Conservation (phyloP, 1,140 invertebrate genomes). For the Drosophila pseudoananassae region DNA sequence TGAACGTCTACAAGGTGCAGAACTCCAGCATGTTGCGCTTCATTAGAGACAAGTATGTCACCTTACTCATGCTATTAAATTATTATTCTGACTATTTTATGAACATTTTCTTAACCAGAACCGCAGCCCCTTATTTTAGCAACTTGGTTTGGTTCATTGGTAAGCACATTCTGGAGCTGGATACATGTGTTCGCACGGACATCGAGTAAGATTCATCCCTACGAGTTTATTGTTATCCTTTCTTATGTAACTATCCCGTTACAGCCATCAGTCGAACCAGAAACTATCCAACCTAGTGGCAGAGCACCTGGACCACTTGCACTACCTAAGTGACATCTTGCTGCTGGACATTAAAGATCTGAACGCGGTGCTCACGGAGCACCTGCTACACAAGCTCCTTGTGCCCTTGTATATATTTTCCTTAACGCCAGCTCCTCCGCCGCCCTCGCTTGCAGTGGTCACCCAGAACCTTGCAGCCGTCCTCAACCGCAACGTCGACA, state of each 20-base stretch:
- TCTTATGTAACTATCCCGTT: slow-evolving; percentile 49
- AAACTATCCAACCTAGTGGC: slow-evolving; percentile 97
- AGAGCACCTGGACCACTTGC: slow-evolving; percentile 98
- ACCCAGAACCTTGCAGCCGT: slow-evolving; percentile 87
- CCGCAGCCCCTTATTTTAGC: slow-evolving; percentile 98
- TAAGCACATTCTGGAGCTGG: slow-evolving; percentile 98
- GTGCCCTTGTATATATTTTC: slow-evolving; percentile 98
- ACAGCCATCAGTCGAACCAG: slow-evolving; percentile 94
- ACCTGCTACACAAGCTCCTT: slow-evolving; percentile 95
- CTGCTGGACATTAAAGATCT: slow-evolving; percentile 95
- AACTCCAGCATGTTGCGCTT: slow-evolving; percentile 98
- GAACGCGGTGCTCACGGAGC: slow-evolving; percentile 98
- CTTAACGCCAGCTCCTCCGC: slow-evolving; percentile 86
- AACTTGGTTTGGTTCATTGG: slow-evolving; percentile 99
- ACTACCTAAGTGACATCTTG: slow-evolving; percentile 99
- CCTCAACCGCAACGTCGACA: slow-evolving; percentile 86
- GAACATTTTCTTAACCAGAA: slow-evolving; percentile 85
- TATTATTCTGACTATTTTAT: not conserved
- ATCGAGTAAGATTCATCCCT: slow-evolving; percentile 90
- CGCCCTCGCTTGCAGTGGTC: slow-evolving; percentile 85
- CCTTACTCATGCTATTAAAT: not conserved
- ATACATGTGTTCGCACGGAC: slow-evolving; percentile 97
- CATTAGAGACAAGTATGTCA: slow-evolving; percentile 91
- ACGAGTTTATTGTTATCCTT: too few relatives aligned
- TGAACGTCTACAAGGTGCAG: slow-evolving; percentile 98